Conservation (phyloP, 1,140 invertebrate genomes). For the Drosophila paulistorum region DNA sequence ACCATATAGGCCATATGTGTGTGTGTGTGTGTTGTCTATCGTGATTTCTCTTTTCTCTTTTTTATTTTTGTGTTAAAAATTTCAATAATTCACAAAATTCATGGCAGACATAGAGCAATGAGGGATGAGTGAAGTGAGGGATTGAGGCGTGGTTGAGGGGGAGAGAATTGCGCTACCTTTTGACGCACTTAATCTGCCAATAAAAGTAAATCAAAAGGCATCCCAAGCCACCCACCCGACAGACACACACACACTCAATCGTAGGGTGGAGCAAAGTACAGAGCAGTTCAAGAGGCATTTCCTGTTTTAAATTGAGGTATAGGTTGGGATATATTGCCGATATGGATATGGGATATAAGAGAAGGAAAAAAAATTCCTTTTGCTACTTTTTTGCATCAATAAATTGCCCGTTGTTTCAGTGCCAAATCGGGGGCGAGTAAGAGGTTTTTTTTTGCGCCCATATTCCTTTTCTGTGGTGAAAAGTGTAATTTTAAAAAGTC, state of each 20-base stretch:
- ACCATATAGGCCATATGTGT: slow-evolving; percentile 26
- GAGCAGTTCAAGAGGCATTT: slow-evolving; percentile 77
- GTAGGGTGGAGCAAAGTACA: slow-evolving; percentile 2
- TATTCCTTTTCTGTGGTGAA: slow-evolving; percentile 60
- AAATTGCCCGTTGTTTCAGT: slow-evolving; percentile 57
- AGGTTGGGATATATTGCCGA: slow-evolving; percentile 67
- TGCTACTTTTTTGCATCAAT: slow-evolving; percentile 57
- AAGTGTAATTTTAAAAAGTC: slow-evolving; percentile 83
- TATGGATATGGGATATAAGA: slow-evolving; percentile 66
- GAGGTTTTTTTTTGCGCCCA: slow-evolving; percentile 12
- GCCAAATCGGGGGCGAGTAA: slow-evolving; percentile 2
- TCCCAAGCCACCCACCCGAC: slow-evolving; percentile 45
- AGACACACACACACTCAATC: not conserved
- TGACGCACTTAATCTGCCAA: slow-evolving; percentile 80
- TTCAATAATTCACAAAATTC: slow-evolving; percentile 63
- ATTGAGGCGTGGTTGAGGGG: slow-evolving; percentile 4
- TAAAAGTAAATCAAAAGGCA: slow-evolving; percentile 82
- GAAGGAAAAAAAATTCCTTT: slow-evolving; percentile 45
- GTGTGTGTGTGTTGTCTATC: slow-evolving; percentile 23
- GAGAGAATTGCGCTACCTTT: slow-evolving; percentile 62
- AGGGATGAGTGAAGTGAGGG: slow-evolving; percentile 44
- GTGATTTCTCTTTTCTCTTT: slow-evolving; percentile 16
- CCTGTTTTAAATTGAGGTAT: slow-evolving; percentile 82
- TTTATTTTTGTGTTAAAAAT: slow-evolving; percentile 48
- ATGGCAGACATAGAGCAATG: slow-evolving; percentile 33